Conservation (phyloP, 2,888 invertebrate species). For the Lasioglossum leucozonium region DNA sequence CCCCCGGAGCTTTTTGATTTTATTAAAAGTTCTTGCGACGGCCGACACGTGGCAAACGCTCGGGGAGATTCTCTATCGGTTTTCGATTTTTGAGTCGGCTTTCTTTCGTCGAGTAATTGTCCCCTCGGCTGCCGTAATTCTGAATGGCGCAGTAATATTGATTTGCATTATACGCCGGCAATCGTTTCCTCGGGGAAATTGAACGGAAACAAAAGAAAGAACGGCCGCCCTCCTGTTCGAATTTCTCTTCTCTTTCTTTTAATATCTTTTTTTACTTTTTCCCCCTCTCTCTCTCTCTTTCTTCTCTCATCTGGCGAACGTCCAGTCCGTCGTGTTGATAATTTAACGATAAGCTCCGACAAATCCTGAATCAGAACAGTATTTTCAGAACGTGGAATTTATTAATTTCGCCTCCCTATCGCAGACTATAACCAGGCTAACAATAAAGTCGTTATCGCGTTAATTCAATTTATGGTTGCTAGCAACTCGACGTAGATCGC, state of each 20-base stretch:
- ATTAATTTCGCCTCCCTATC: not conserved
- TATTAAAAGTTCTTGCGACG: not conserved
- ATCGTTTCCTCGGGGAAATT: conserved; percentile 11
- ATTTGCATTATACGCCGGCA: not conserved
- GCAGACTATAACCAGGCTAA: not conserved
- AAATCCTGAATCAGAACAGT: not conserved
- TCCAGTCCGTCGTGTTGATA: conserved; percentile 8
- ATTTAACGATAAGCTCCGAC: not conserved
- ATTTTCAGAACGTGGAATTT: not conserved
- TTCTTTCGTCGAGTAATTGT: conserved; percentile 25
- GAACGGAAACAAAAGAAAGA: not conserved
- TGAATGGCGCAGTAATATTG: not conserved
- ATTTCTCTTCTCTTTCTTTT: not conserved
- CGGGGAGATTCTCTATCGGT: not conserved
- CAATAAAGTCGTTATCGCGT: not conserved
- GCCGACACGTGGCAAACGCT: not conserved
- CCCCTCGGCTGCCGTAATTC: conserved; percentile 3
- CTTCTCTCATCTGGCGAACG: not conserved
- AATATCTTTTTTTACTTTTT: no score
- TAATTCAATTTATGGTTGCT: not conserved
- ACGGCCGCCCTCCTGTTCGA: not conserved
- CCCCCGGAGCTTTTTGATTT: not conserved
- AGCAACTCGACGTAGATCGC: not conserved
- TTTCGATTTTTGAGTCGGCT: conserved; percentile 1
- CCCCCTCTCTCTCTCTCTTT: not conserved